phyloP scores from a whole-genome alignment of 2,888 invertebrate species.

The Dolomedes plantarius region DNA sequence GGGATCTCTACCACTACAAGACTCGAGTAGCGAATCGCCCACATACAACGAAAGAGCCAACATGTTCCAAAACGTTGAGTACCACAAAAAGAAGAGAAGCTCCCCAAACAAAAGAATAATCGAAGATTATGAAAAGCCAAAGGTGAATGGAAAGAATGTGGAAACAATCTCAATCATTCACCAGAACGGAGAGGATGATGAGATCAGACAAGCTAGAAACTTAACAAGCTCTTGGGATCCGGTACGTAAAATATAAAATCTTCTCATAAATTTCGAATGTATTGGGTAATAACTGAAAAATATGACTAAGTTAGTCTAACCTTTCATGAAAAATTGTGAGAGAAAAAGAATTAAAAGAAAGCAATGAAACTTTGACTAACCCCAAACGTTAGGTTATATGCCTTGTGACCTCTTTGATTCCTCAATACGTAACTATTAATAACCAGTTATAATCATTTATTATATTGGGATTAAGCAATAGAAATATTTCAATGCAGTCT shows the following conservation, averaged over 20 bases:
- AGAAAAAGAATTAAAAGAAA: too few species aligned
- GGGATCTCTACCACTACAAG: conserved; percentile 56
- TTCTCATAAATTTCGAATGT: too few species aligned
- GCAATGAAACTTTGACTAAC: too few species aligned
- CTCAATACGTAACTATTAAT: too few species aligned
- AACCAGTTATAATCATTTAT: too few species aligned
- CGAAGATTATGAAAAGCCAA: conserved; percentile 48
- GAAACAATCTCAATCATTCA: conserved; percentile 15
- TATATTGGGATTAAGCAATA: too few species aligned
- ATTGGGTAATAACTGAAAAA: too few species aligned
- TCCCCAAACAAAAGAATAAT: conserved; percentile 29
- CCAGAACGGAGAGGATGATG: conserved; percentile 37
- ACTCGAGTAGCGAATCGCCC: conserved; percentile 63
- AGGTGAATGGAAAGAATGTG: conserved; percentile 40
- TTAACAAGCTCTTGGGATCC: conserved; percentile 63
- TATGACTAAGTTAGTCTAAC: too few species aligned
- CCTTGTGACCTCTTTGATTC: too few species aligned
- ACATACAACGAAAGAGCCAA: conserved; percentile 43
- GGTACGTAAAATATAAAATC: conserved; percentile 53
- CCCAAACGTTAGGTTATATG: too few species aligned
- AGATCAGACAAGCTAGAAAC: conserved; percentile 47
- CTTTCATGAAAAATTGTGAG: too few species aligned
- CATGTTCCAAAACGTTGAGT: conserved; percentile 65
- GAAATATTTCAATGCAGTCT: too few species aligned
- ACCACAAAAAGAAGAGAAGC: conserved; percentile 42